phyloP scores from a whole-genome alignment of 2,797 vertebrate species.

The Xyrichtys novacula region DNA sequence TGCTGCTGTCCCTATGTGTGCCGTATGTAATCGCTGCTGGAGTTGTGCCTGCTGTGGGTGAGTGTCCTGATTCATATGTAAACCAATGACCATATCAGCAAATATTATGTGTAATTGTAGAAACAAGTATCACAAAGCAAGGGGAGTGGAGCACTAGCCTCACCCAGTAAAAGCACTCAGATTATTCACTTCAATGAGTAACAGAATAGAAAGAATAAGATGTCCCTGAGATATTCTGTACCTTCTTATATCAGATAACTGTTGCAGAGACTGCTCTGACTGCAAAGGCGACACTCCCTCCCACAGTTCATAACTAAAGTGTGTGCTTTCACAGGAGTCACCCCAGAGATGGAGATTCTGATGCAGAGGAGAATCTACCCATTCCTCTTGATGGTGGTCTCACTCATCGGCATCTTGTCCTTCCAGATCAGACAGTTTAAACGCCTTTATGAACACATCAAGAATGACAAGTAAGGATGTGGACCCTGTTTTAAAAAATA shows the following conservation, averaged over 20 bases:
- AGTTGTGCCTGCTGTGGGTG: conserved; percentile 91
- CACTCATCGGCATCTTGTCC: conserved; percentile 95
- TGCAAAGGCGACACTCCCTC: not conserved
- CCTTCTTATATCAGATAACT: not conserved
- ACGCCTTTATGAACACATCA: conserved; percentile 99
- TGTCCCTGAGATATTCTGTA: not conserved
- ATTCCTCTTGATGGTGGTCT: conserved; percentile 96
- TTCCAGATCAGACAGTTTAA: conserved; percentile 99
- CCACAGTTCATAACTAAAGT: not conserved
- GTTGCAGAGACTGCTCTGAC: not conserved
- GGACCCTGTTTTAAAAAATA: too few species aligned
- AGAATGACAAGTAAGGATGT: conserved; percentile 96
- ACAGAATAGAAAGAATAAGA: not conserved
- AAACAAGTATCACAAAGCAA: too few species aligned
- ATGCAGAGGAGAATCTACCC: conserved; percentile 98
- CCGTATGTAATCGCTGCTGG: conserved; percentile 95
- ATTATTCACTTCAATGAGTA: not conserved
- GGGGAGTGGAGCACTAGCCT: not conserved
- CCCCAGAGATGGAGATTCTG: conserved; percentile 96
- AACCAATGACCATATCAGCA: too few species aligned
- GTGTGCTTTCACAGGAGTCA: conserved; percentile 87
- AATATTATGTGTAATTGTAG: too few species aligned
- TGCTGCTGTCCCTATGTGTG: conserved; percentile 94
- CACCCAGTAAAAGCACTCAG: not conserved
- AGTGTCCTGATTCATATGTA: conserved; percentile 36